Percentiles rank a stretch among this genome's conserved stretches.
These are phyloP conservation scores for Antheraea mylitta DNA, from an alignment of 1,140 invertebrate genomes.

Conservation along the genomic window DNA sequence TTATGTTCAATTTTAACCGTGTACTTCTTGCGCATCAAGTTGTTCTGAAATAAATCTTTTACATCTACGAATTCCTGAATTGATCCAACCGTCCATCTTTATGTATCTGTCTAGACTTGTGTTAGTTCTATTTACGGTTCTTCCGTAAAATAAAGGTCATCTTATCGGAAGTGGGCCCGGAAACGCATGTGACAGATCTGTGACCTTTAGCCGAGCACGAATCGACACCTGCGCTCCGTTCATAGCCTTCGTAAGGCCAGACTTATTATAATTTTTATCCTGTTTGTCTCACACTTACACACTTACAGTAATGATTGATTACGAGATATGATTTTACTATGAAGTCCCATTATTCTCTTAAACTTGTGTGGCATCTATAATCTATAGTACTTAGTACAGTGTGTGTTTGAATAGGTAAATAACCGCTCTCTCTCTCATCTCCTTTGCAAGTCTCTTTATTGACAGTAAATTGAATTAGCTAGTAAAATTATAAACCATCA, in stretches of 20 bases:
- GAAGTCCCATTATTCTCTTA: too few relatives aligned
- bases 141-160: slow-evolving; percentile 26
- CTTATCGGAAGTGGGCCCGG: slow-evolving; percentile 30
- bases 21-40: too few relatives aligned
- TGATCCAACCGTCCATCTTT: not conserved
- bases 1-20: too few relatives aligned
- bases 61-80: not conserved
- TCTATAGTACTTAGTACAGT: too few relatives aligned
- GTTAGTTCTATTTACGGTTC: not conserved
- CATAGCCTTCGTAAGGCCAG: slow-evolving; percentile 14
- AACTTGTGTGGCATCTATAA: too few relatives aligned
- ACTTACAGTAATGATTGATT: not conserved
- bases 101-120: not conserved
- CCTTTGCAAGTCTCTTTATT: too few relatives aligned
- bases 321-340: not conserved
- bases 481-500: too few relatives aligned
- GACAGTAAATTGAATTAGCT: too few relatives aligned
- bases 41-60: too few relatives aligned
- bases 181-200: slow-evolving; percentile 13
- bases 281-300: slow-evolving; percentile 16
- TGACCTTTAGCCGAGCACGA: slow-evolving; percentile 22
- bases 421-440: too few relatives aligned
- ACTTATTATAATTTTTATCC: slow-evolving; percentile 12
- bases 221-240: slow-evolving; percentile 9
- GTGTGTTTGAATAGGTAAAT: too few relatives aligned